Evolutionary conservation across 2,797 vertebrate species (phyloP), one percentile per base, ranked within the genome.

Genomic region (Oryzias sinensis): DNA sequence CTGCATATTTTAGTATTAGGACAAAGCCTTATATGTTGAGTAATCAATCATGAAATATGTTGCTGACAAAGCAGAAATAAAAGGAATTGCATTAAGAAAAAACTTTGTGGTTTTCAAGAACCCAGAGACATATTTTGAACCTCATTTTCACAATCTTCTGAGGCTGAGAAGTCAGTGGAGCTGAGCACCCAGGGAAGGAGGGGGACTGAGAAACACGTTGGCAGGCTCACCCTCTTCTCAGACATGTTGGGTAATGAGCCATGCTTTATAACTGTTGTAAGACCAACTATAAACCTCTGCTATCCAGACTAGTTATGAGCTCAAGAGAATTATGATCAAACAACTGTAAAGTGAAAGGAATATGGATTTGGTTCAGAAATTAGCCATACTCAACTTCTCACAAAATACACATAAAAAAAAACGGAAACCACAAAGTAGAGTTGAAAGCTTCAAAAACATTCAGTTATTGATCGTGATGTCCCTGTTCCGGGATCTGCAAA

Each of bases 201-300:
- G 67, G 64, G n/a, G n/a, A n/a, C 66, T 57, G 65, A 72, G 69
- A 68, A 68, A 62, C 0, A 43, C 70, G 76, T 63, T 72, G 80
- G 77, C 70, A 65, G 82, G 88, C 81, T 89, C 85, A 83, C 83
- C 77, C 77, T 86, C 87, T 88, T 76, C 68, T 87, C 78, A 88
- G 88, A 91, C 92, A 89, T 89, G 80, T 55, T 72, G 77, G 62
- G 78, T 89, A 90, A 92, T 92, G 90, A 91, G 80, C 77, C 88
- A 43, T 87, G 73, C n/a, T 52, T 50, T 24, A 59, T 80, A 83
- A 81, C 76, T 82, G 79, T 70, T 84, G 77, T 81, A 83, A 79
- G 83, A 57, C 56, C 77, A 76, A 68, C 83, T 79, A 81, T 87
- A 90, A 89, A 90, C 71, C 78, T 57, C 72, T 72, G 83, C 88